phyloP scores from a whole-genome alignment of 1,140 invertebrate genomes.

The Penaeus chinensis region DNA sequence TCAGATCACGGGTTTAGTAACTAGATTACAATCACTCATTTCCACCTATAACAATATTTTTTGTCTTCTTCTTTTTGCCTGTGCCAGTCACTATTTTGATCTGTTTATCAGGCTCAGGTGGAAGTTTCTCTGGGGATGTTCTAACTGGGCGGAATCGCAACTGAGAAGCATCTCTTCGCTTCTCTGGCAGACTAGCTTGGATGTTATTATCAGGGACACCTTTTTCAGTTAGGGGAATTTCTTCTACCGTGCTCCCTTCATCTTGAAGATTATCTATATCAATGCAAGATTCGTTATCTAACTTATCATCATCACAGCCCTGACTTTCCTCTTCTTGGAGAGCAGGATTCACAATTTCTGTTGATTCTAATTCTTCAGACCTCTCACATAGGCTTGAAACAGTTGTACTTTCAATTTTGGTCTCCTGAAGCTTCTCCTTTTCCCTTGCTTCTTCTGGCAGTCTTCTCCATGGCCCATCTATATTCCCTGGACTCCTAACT shows the following conservation, averaged over 20 bases:
- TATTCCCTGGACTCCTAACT: conserved; percentile 34
- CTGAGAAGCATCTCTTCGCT: conserved; percentile 35
- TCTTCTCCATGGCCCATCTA: conserved; percentile 38
- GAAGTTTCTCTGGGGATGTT: conserved; percentile 13
- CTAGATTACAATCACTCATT: not conserved
- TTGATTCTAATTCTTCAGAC: conserved; percentile 1
- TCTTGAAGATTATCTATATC: not conserved
- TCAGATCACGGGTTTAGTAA: not conserved
- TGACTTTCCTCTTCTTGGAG: too few species aligned
- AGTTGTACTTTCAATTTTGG: not conserved
- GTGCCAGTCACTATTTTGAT: conserved; percentile 18
- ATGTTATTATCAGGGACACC: not conserved
- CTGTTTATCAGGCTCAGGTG: conserved; percentile 28
- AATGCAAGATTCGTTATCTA: too few species aligned
- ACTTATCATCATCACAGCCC: too few species aligned
- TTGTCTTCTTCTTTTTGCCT: conserved; percentile 49
- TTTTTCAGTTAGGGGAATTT: not conserved
- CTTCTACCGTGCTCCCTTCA: not conserved
- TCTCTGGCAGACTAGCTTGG: conserved; percentile 17
- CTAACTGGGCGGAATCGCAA: conserved; percentile 21
- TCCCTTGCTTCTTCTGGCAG: not conserved
- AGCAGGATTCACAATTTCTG: not conserved
- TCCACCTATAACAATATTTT: conserved; percentile 20
- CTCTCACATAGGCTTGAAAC: not conserved
- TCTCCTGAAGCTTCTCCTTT: not conserved